Evolutionary conservation across 30 jellyfish, hydroid and myxozoan genomes (phyloP), one percentile per base, ranked within the genome.

Genomic region (Cassiopea xamachana): DNA sequence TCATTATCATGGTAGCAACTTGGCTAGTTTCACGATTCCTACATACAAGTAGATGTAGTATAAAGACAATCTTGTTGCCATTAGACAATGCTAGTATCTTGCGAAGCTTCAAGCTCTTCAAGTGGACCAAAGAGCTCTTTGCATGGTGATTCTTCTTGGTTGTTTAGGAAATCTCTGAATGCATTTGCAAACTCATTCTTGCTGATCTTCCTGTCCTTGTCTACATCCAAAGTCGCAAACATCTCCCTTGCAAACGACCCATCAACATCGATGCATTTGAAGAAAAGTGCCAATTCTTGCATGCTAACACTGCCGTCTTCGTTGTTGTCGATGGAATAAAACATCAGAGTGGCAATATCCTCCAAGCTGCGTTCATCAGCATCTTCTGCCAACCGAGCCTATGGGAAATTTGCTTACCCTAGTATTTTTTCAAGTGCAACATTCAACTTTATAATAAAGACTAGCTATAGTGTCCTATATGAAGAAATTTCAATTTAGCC

Each of bases 91-190:
- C 64, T 3, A 6, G 10, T 3, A 3, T 55, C 10, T 55, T 55
- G 12, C 10, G 74, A 7, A 7, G 55, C 50, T 17, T 87, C 82
- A 50, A 76, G 16, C 84, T 60, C 77, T 27, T 67, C 71, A 10
- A 88, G 79, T 2, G 95, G 95, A 17, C 95, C 95, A 59, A 88
- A 88, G 67, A 88, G 95, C 59, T 88, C 95, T 46, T 88, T 88
- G 86, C 90, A 78, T 9, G 95, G 87, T 1, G 95, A 88, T 1
- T 88, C 95, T 1, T 88, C 90, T 55, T 88, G 81, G 72, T 82
- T 88, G 90, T 46, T 60, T 27, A 88, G 60, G 73, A 77, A 88
- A 43, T 82, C 95, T 12, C 82, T 61, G 81, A 88, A 88, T 1
- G 95, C 95, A 13, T 46, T 73, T 1, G 80, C 86, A 82, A 88